Evolutionary conservation across 2,113 vertebrate genomes (phyloP), one percentile per base, ranked within the genome.

Genomic region (Entosphenus tridentatus): DNA sequence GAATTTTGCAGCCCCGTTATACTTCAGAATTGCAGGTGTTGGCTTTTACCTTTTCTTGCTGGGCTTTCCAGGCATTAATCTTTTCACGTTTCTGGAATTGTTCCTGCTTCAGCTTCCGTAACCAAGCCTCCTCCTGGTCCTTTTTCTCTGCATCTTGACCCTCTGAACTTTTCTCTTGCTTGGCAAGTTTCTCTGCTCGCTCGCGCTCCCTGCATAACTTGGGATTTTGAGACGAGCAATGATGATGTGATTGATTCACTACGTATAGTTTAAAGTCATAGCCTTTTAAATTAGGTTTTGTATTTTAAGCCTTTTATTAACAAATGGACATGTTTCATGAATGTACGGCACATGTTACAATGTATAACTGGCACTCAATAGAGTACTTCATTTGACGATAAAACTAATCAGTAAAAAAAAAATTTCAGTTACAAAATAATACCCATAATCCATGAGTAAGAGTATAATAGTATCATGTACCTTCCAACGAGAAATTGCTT

Each of bases 41-140:
- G 39, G 81, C 78, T 71, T 78, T 71, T 72, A 79, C 79, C 71
- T 75, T 69, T 72, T 73, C 80, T 74, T 79, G 84, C 70, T 82
- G 75, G 57, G 78, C 83, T 72, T 77, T 89, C 87, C 88, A 87
- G 68, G 72, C 76, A 74, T 88, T 79, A 71, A 81, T 56, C 56
- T 71, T 78, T 69, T 69, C 69, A 21, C 80, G 76, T 12, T 72
- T 75, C 72, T 79, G 78, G 73, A 71, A 81, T 73, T 76, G 84
- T 77, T 83, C 74, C 71, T 83, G 79, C 68, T 82, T 81, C 68
- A 57, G 58, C 74, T 79, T 84, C 71, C 78, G 80, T 67, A 75
- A 84, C 68, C 73, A 77, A 55, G 70, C 74, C 72, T 76, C 76
- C 73, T 75, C 79, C 67, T 1, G 56, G 14, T 77, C 75, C 67